Evolutionary conservation across 2,113 vertebrate genomes (phyloP).

Genomic region (Microcebus tavaratra): DNA sequence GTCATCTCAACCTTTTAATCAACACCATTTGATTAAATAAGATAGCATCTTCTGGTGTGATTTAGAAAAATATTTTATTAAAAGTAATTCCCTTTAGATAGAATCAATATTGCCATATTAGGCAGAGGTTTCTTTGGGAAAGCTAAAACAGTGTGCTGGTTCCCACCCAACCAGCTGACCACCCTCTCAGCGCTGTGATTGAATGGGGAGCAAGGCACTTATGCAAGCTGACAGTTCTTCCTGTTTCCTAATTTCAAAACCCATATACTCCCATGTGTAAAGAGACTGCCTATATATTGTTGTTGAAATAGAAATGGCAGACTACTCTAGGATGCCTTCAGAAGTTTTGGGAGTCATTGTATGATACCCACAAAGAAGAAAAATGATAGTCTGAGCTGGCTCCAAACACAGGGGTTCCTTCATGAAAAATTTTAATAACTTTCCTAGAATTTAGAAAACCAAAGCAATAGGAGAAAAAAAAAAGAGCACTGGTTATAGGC

Average conservation of each 20-base stretch:
- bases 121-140: constrained; percentile 5
- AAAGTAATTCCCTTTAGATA: constrained; percentile 54
- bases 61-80: constrained; percentile 63
- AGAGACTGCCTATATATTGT: not conserved
- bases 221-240: not conserved
- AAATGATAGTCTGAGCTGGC: constrained; percentile 12
- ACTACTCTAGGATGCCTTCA: not conserved
- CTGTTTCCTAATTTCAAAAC: not conserved
- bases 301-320: not conserved
- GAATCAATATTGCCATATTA: constrained; percentile 30
- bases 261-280: not conserved
- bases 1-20: constrained; percentile 72
- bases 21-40: constrained; percentile 68
- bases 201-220: not conserved
- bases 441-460: constrained; percentile 7
- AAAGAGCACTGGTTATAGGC: not conserved
- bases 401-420: not conserved
- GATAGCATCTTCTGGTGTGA: constrained; percentile 36
- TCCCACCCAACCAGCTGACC: not conserved
- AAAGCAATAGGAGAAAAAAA: not conserved
- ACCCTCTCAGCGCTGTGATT: not conserved
- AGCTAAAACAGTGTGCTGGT: not conserved
- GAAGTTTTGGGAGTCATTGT: not conserved
- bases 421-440: not conserved
- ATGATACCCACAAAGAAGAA: not conserved